Evolutionary conservation across 2,888 invertebrate genomes (phyloP).

Genomic region (Chymomyza caudatula): DNA sequence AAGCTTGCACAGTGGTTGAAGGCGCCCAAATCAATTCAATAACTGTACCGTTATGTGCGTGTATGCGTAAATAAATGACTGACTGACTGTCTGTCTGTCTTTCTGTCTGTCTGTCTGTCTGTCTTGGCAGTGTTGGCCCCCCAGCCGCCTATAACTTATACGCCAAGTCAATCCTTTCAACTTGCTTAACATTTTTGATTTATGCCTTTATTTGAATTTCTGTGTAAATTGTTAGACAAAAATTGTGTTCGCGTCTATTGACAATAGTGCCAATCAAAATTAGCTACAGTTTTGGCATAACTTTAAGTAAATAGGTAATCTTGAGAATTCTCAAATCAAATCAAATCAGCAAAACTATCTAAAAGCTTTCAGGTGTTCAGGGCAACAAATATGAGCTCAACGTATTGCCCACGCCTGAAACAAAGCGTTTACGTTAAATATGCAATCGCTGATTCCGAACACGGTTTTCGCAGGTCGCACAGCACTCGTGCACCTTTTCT

Average conservation of each 20-base stretch:
- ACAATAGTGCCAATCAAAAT: not conserved
- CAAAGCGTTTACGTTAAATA: no score
- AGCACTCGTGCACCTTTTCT: no score
- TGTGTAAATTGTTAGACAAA: constrained; percentile 53
- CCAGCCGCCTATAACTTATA: not conserved
- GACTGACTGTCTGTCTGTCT: constrained; percentile 38
- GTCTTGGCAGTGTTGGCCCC: constrained; percentile 14
- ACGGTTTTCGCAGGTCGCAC: no score
- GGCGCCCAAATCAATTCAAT: constrained; percentile 60
- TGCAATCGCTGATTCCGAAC: no score
- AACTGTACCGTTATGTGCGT: constrained; percentile 57
- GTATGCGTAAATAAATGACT: constrained; percentile 64
- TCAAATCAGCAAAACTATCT: no score
- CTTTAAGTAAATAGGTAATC: not conserved
- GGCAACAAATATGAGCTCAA: no score
- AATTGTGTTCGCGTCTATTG: not conserved
- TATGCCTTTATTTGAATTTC: constrained; percentile 62
- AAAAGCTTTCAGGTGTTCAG: no score
- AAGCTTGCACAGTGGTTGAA: not conserved
- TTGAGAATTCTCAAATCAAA: no score
- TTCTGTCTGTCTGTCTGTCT: constrained; percentile 30
- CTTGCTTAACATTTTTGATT: constrained; percentile 63
- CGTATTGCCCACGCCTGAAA: no score
- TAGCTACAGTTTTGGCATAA: not conserved
- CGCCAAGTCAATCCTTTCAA: constrained; percentile 28